These are phyloP conservation scores for Drosophila subquinaria DNA, from an alignment of 2,888 invertebrate species.

Conservation along the genomic window DNA sequence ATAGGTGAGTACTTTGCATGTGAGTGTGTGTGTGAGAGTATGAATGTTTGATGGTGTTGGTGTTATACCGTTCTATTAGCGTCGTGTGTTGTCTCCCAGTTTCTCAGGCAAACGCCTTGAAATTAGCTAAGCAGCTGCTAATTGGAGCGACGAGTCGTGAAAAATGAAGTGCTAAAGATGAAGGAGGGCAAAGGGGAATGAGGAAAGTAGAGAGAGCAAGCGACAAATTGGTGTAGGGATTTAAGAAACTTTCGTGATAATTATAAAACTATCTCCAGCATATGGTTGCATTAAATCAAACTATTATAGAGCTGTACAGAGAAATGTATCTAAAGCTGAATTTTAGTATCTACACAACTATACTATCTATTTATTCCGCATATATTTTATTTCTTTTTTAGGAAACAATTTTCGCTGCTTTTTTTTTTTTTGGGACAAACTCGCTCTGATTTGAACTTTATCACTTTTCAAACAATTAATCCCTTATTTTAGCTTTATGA, in stretches of 20 bases:
- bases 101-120: conserved; percentile 39
- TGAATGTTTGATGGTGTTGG: conserved; percentile 20
- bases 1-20: conserved; percentile 41
- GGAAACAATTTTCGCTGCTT: too few species aligned
- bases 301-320: not conserved
- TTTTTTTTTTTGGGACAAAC: too few species aligned
- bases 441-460: too few species aligned
- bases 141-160: conserved; percentile 54
- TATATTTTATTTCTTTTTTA: too few species aligned
- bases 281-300: conserved; percentile 1
- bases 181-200: not conserved
- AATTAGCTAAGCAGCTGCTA: conserved; percentile 70
- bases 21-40: not conserved
- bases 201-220: not conserved
- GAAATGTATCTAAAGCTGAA: too few species aligned
- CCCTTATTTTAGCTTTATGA: too few species aligned
- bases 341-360: too few species aligned
- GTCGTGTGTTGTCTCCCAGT: conserved; percentile 35
- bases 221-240: conserved; percentile 17
- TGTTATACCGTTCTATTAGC: conserved; percentile 42
- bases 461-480: too few species aligned
- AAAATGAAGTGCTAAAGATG: conserved; percentile 26
- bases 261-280: conserved; percentile 14
- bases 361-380: too few species aligned
- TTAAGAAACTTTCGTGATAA: conserved; percentile 4